Evolutionary conservation across 2,888 invertebrate species (phyloP).

Genomic region (Atherix ibis): DNA sequence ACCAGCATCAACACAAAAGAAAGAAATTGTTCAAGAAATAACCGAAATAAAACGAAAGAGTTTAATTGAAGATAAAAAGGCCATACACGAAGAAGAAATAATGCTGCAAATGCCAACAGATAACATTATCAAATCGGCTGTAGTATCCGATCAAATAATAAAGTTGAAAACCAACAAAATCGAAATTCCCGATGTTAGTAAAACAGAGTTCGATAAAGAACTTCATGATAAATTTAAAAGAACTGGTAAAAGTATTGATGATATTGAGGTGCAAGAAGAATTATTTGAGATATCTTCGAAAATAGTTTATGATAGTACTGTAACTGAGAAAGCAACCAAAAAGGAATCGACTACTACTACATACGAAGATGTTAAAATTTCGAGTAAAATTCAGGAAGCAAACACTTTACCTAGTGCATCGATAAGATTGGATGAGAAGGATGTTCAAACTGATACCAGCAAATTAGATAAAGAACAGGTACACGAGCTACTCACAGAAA

Average conservation of each 20-base stretch:
- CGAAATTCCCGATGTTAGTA: constrained; percentile 27
- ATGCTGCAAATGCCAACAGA: constrained; percentile 32
- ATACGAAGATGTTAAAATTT: too few relatives aligned
- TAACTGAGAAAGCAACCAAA: constrained; percentile 10
- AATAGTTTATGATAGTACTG: constrained; percentile 17
- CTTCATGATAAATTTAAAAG: constrained; percentile 29
- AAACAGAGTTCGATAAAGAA: constrained; percentile 31
- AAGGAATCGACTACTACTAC: background rate
- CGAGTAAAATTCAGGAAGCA: background rate
- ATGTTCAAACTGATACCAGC: background rate
- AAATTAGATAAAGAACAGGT: background rate
- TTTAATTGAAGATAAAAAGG: constrained; percentile 32
- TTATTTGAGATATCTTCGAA: constrained; percentile 16
- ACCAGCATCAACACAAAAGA: constrained; percentile 56
- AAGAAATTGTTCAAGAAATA: constrained; percentile 57
- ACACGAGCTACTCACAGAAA: background rate
- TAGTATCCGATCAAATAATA: constrained; percentile 28
- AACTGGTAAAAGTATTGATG: constrained; percentile 21
- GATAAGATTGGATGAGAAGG: background rate
- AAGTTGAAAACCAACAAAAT: constrained; percentile 32
- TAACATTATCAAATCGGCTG: constrained; percentile 29
- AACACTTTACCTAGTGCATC: background rate
- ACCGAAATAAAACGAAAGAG: constrained; percentile 53
- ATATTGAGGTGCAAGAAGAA: constrained; percentile 14
- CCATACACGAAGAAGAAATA: constrained; percentile 32